Conservation (phyloP, 1,140 invertebrate species). For the Mya arenaria region DNA sequence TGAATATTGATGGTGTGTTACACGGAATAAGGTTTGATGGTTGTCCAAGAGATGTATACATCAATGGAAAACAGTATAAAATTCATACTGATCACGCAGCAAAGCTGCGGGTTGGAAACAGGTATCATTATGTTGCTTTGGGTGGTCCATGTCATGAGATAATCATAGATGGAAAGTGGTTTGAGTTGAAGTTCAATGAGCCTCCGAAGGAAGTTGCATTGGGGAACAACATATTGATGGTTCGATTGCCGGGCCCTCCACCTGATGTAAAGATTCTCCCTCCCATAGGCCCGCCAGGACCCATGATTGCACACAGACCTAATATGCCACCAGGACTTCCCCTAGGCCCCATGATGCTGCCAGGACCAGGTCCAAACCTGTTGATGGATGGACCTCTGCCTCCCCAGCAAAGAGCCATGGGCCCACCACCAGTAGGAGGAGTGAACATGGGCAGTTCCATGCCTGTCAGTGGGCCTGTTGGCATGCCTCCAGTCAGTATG, state of each 20-base stretch:
- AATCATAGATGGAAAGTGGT: slow-evolving; percentile 87
- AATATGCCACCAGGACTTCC: neutral
- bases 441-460: slow-evolving; percentile 22
- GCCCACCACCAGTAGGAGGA: slow-evolving; percentile 2
- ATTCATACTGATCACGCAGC: slow-evolving; percentile 92
- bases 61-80: slow-evolving; percentile 88
- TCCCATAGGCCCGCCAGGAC: slow-evolving; percentile 26
- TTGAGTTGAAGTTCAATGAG: slow-evolving; percentile 78
- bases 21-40: slow-evolving; percentile 92
- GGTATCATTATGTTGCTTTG: slow-evolving; percentile 91
- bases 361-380: neutral
- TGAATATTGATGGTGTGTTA: slow-evolving; percentile 85
- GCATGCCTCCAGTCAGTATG: neutral
- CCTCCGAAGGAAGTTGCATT: slow-evolving; percentile 73
- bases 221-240: slow-evolving; percentile 88
- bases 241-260: slow-evolving; percentile 91
- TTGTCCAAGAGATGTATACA: slow-evolving; percentile 94
- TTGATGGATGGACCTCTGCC: neutral
- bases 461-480: neutral
- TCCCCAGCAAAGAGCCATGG: neutral
- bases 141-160: slow-evolving; percentile 94
- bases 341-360: slow-evolving; percentile 15
- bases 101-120: slow-evolving; percentile 86
- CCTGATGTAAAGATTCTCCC: slow-evolving; percentile 83
- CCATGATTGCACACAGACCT: slow-evolving; percentile 19